Evolutionary conservation across 2,113 vertebrate genomes (phyloP).

Genomic region (Rynchops niger): DNA sequence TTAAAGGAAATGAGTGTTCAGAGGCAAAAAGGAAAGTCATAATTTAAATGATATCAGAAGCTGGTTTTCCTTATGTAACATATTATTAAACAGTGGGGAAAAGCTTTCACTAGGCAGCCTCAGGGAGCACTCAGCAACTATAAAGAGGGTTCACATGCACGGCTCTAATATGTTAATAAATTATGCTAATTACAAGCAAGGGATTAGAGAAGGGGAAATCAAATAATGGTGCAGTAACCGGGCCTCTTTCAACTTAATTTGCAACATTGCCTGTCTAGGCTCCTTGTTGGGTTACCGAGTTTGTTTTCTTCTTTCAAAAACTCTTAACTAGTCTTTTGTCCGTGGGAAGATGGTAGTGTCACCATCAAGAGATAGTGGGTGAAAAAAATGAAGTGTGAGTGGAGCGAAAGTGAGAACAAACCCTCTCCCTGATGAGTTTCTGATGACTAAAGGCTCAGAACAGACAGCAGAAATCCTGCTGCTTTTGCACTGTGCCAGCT

Average conservation of each 20-base stretch:
- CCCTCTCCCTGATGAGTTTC: not conserved
- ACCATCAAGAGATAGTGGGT: not conserved
- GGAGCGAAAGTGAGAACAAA: not conserved
- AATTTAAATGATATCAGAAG: constrained; percentile 73
- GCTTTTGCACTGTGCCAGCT: not conserved
- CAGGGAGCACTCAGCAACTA: constrained; percentile 54
- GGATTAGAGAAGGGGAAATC: constrained; percentile 54
- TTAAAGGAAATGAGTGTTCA: constrained; percentile 67
- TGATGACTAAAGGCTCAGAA: not conserved
- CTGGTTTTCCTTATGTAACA: constrained; percentile 43
- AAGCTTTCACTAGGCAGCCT: constrained; percentile 40
- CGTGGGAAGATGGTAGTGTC: not conserved
- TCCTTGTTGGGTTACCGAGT: constrained; percentile 27
- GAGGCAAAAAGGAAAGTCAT: constrained; percentile 68
- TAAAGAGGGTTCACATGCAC: constrained; percentile 42
- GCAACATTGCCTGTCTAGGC: constrained; percentile 38
- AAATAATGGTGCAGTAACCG: constrained; percentile 46
- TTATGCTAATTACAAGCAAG: constrained; percentile 57
- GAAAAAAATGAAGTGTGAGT: not conserved
- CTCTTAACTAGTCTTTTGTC: not conserved
- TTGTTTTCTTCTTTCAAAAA: constrained; percentile 53
- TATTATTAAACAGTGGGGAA: constrained; percentile 63
- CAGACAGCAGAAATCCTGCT: not conserved
- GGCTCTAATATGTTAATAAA: constrained; percentile 53
- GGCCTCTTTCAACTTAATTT: constrained; percentile 68